Base-by-base conservation (phyloP, 2,797 vertebrate species). In the Artibeus lituratus region DNA sequence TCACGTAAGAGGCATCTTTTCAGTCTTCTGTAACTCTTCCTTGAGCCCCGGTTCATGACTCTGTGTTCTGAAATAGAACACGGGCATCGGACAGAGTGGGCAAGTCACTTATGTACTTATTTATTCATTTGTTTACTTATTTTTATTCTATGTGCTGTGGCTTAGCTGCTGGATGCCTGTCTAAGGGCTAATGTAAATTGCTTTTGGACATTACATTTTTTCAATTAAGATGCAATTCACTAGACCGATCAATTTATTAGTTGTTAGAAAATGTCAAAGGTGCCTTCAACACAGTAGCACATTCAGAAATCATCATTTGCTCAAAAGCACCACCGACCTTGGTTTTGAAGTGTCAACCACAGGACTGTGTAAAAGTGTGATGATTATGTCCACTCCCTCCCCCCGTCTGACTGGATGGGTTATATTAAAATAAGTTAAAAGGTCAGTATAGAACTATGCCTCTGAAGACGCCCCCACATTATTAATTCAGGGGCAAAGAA, bases 141-240 rank as follows among this genome's bases (percentile, higher is more conserved):
- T 97, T 95, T 88, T 92, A 84, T 93, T 94, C 67, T 92, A 73
- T 94, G 90, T 88, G 83, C 32, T 69, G 77, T 94, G 94, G 65
- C 67, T 73, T 94, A 78, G 39, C 67, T 94, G 47, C 86, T 97
- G 94, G 95, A 90, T 87, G 62, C 39, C 32, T 74, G 70, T 87
- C 39, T 0, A 97, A 90, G 12, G 19, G 42, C 94, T 97, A 97
- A 97, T 98, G 96, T 97, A 94, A 98, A 96, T 39, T 92, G 78
- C 94, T 97, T 95, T 98, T 97, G 91, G 74, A 97, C 77, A 69
- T 97, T 97, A 90, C 87, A 96, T 96, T 98, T 98, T 98, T 98
- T 97, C 97, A 98, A 98, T 98, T 98, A 97, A 0, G 1, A 81
- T 94, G 96, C 76, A 91, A 51, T 97, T 96, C 97, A 94, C 95